Base-by-base conservation (phyloP, 1,140 invertebrate species). In the Ectropis grisescens region DNA sequence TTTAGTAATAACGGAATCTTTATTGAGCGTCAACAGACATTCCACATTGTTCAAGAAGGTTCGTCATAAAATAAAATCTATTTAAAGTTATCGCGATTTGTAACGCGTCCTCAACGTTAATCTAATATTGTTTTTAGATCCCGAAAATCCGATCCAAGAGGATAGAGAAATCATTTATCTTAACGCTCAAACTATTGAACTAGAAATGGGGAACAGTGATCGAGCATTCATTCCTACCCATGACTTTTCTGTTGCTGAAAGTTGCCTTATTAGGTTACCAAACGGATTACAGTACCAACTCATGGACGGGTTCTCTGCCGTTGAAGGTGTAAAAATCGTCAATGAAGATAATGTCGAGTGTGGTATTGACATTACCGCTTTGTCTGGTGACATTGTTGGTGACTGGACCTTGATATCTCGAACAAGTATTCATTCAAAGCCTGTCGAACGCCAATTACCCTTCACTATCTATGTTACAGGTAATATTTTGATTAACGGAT, bases 391-490 rank as follows among this genome's bases (percentile, higher is more conserved):
- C 7, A 37, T 46, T 14, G 14, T 69, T 11, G 70, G 70, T 7
- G 36, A 55, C 10, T 75, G 67, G 67, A 44, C 31, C n/a, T 36
- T 75, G 6, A 39, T 67, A 10, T 37, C 55, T 2, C 53, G 41
- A 14, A 59, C 49, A 1, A 28, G 13, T 1, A 47, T 36, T 8
- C 37, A 29, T 1, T 42, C 40, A 1, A 33, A 33, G 5, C 30
- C 37, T n/a, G 41, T 58, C 7, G 53, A 71, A 53, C 58, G 47
- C 31, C 61, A 58, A 36, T 41, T 57, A 27, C 40, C 45, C 0
- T 61, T 78, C 33, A 55, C 37, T 3, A 54, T 78, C 22, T 13
- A 37, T 10, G 51, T 74, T 11, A 57, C 67, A 69, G 62, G 71
- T 75, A 69, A 35, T 23, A 35, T 50, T 40, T 33, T 6, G 10